These are phyloP conservation scores for Eupithecia abbreviata DNA, from an alignment of 2,888 invertebrate species.

Conservation along the genomic window DNA sequence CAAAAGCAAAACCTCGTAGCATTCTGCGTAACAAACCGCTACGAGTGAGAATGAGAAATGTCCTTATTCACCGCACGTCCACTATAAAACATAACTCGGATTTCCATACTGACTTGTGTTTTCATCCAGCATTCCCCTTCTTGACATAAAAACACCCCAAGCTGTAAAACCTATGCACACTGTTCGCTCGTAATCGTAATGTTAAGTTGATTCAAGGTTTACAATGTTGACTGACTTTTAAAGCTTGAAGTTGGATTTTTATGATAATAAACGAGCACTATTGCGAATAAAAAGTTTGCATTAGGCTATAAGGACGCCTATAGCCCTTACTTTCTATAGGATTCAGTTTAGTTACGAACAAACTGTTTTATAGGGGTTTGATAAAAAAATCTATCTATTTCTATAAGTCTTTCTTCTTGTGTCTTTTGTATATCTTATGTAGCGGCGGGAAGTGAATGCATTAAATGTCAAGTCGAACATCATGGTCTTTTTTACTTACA, in stretches of 20 bases:
- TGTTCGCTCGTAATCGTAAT: slow-evolving; percentile 47
- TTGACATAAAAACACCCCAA: slow-evolving; percentile 68
- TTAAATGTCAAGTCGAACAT: not conserved
- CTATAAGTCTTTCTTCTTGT: too few species aligned
- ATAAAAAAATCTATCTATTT: too few species aligned
- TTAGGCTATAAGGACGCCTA: too few species aligned
- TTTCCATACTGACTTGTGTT: slow-evolving; percentile 78
- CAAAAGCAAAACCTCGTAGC: not conserved
- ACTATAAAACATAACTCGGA: slow-evolving; percentile 81
- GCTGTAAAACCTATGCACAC: slow-evolving; percentile 59
- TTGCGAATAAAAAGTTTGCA: not conserved
- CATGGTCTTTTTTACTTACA: not conserved
- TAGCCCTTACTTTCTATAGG: too few species aligned
- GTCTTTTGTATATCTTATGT: too few species aligned
- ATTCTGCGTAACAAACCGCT: slow-evolving; percentile 23
- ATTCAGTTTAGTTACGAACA: too few species aligned
- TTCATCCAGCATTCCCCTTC: slow-evolving; percentile 69
- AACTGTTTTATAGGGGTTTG: too few species aligned
- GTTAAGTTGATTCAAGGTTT: slow-evolving; percentile 34
- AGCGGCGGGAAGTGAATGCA: not conserved
- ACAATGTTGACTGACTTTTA: slow-evolving; percentile 33
- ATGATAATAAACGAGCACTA: not conserved
- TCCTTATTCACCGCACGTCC: slow-evolving; percentile 78
- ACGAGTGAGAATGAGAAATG: slow-evolving; percentile 50
- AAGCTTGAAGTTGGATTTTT: slow-evolving; percentile 10